Conservation (phyloP, 2,888 invertebrate species). For the Dryococelus australis region DNA sequence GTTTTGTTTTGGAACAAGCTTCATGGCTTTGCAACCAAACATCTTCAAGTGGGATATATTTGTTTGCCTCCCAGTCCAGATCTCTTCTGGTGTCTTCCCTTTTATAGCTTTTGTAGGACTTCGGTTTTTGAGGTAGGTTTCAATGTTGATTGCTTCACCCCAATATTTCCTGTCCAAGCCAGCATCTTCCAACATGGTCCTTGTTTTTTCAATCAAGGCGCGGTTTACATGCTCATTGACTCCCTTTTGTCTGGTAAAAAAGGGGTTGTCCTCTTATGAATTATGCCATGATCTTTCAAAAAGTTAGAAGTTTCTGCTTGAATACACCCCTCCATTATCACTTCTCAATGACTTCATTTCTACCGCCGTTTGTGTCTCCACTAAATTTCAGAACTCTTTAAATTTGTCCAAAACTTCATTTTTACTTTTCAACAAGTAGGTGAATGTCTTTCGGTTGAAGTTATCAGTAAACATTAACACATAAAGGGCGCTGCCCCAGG, state of each 20-base stretch:
- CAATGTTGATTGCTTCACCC: no score
- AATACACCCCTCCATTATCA: not conserved
- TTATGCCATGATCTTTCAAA: not conserved
- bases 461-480: not conserved
- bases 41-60: no score
- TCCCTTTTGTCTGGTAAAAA: not conserved
- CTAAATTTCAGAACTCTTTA: not conserved
- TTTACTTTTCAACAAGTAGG: not conserved
- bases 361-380: not conserved
- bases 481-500: not conserved
- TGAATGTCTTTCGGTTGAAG: not conserved
- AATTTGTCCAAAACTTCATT: not conserved
- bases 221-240: not conserved
- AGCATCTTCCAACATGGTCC: not conserved
- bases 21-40: no score
- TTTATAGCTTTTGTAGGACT: no score
- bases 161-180: no score
- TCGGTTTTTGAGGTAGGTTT: no score
- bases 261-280: not conserved
- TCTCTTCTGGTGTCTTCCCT: no score
- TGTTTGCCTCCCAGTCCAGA: no score
- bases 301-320: not conserved
- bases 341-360: not conserved
- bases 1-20: no score
- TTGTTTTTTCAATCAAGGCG: not conserved